phyloP scores from a whole-genome alignment of 1,140 invertebrate genomes.

The Mercenaria mercenaria region DNA sequence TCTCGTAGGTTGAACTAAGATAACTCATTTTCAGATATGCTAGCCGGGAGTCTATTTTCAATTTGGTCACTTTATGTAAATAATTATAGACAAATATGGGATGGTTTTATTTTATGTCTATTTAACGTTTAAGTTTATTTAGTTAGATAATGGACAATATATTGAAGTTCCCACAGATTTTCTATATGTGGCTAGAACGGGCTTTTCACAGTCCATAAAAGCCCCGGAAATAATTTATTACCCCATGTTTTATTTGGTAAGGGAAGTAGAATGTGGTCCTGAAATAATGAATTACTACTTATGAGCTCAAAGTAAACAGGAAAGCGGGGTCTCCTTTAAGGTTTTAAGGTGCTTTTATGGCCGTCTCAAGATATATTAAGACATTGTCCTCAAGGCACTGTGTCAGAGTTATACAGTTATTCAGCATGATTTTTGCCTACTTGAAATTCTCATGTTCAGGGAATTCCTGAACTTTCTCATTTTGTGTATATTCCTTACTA shows the following conservation, averaged over 20 bases:
- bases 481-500: no score
- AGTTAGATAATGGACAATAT: neutral
- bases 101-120: neutral
- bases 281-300: neutral
- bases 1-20: no score
- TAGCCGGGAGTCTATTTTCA: no score
- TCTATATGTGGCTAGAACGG: neutral
- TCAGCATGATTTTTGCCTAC: no score
- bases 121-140: neutral
- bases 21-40: no score
- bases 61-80: no score
- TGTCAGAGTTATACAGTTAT: no score
- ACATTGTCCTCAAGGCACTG: no score
- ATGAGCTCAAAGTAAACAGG: neutral
- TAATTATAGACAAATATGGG: neutral
- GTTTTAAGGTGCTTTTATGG: neutral
- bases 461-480: no score
- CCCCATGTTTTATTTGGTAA: neutral
- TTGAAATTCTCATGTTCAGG: no score
- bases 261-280: conserved; percentile 1
- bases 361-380: neutral
- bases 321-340: neutral
- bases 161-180: neutral
- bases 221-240: conserved; percentile 29
- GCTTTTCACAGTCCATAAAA: neutral